phyloP scores from a whole-genome alignment of 2,888 invertebrate genomes.

The Amblyteles armatorius region DNA sequence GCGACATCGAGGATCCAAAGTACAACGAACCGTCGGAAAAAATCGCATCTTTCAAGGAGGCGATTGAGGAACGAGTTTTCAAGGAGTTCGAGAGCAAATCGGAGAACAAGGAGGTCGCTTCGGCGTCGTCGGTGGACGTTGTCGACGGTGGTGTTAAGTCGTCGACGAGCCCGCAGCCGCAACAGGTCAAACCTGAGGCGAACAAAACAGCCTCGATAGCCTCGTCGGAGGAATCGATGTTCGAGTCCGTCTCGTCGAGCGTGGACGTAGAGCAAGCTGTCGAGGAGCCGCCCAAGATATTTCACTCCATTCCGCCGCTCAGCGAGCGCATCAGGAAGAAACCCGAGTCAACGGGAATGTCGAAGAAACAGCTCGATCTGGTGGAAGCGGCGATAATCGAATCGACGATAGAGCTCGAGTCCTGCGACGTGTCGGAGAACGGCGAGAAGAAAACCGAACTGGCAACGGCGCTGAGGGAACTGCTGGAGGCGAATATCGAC shows the following conservation, averaged over 20 bases:
- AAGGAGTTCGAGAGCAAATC: conserved; percentile 74
- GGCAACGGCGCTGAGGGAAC: conserved; percentile 79
- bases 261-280: conserved; percentile 74
- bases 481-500: conserved; percentile 80
- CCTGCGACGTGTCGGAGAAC: conserved; percentile 71
- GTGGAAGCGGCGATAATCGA: conserved; percentile 82
- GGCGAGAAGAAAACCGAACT: conserved; percentile 78
- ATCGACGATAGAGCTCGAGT: conserved; percentile 80
- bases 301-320: conserved; percentile 81
- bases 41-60: conserved; percentile 37
- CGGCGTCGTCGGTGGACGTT: conserved; percentile 49
- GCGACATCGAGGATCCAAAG: conserved; percentile 61
- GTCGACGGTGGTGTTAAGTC: conserved; percentile 28
- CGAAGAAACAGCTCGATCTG: conserved; percentile 79
- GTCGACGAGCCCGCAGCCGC: conserved; percentile 25
- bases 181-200: conserved; percentile 65
- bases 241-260: conserved; percentile 77
- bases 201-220: conserved; percentile 56
- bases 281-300: conserved; percentile 76
- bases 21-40: conserved; percentile 51
- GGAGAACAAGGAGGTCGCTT: conserved; percentile 55
- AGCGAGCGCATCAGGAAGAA: conserved; percentile 83
- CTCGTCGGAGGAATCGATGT: conserved; percentile 77
- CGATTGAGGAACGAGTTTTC: conserved; percentile 72
- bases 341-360: conserved; percentile 71